These are phyloP conservation scores for Ochotona curzoniae DNA, from an alignment of 2,113 vertebrate genomes.

Conservation along the genomic window DNA sequence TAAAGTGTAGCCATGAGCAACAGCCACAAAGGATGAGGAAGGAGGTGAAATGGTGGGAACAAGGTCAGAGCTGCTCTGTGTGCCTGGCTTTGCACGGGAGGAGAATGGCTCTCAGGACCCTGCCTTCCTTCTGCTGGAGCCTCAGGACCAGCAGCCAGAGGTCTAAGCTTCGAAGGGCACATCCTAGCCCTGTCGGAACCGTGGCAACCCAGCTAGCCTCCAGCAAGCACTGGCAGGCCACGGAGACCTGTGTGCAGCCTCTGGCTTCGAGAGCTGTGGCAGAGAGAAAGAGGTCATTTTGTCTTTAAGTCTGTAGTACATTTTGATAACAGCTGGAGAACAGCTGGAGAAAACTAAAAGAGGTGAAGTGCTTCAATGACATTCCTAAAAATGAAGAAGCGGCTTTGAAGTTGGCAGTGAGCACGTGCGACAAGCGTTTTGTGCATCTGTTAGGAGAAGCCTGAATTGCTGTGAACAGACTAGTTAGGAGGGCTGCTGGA, in stretches of 20 bases:
- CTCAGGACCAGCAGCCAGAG: neutral
- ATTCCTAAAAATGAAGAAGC: neutral
- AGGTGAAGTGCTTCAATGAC: slow-evolving; percentile 8
- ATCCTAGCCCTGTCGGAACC: neutral
- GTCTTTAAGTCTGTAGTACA: neutral
- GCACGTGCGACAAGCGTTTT: slow-evolving; percentile 18
- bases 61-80: neutral
- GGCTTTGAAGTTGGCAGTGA: slow-evolving; percentile 34
- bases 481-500: neutral
- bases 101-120: neutral
- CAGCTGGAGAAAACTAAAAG: neutral
- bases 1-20: neutral
- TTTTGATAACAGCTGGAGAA: slow-evolving; percentile 13
- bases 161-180: neutral
- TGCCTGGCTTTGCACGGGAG: neutral
- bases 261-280: neutral
- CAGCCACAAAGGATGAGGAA: neutral
- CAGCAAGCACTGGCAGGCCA: neutral
- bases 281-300: neutral
- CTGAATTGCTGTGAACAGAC: neutral
- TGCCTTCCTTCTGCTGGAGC: neutral
- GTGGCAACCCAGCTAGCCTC: neutral
- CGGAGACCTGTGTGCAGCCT: neutral
- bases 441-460: neutral
- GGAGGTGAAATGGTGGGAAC: neutral